phyloP scores from a whole-genome alignment of 1,140 invertebrate species.

The Drosophila micromelanica region DNA sequence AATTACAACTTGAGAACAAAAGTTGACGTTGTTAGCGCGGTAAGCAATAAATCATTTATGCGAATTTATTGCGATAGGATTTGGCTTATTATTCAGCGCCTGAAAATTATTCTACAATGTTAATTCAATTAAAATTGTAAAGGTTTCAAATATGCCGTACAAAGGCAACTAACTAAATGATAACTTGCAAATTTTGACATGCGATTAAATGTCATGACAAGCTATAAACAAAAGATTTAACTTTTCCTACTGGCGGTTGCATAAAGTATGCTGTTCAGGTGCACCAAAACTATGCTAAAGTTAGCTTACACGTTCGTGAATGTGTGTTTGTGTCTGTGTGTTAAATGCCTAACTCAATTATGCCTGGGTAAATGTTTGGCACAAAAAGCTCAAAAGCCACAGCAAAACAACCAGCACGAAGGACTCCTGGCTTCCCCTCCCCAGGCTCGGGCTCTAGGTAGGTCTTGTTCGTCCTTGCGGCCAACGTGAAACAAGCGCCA shows the following conservation, averaged over 20 bases:
- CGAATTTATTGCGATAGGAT: conserved; percentile 7
- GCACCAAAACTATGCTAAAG: conserved; percentile 63
- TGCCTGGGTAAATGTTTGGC: conserved; percentile 71
- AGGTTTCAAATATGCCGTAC: conserved; percentile 43
- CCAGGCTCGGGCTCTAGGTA: background rate
- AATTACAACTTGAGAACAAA: conserved; percentile 11
- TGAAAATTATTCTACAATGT: background rate
- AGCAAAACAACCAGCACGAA: conserved; percentile 53
- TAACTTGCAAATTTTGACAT: conserved; percentile 60
- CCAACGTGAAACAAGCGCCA: conserved; percentile 36
- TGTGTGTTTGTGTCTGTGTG: conserved; percentile 16
- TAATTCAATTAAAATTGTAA: conserved; percentile 67
- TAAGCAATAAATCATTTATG: conserved; percentile 53
- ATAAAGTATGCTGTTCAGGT: conserved; percentile 10
- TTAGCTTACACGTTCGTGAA: conserved; percentile 36
- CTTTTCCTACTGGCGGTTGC: conserved; percentile 24
- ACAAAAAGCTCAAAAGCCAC: conserved; percentile 77
- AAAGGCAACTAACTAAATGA: conserved; percentile 55
- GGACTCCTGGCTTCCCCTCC: background rate
- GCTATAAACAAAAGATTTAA: conserved; percentile 61
- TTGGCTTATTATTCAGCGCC: background rate
- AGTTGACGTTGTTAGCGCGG: background rate
- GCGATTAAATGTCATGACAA: conserved; percentile 59
- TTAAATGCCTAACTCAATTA: conserved; percentile 79
- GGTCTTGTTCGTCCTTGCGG: background rate